Conservation (phyloP, 2,888 invertebrate species). For the Spatulosminthurus flaviceps region DNA sequence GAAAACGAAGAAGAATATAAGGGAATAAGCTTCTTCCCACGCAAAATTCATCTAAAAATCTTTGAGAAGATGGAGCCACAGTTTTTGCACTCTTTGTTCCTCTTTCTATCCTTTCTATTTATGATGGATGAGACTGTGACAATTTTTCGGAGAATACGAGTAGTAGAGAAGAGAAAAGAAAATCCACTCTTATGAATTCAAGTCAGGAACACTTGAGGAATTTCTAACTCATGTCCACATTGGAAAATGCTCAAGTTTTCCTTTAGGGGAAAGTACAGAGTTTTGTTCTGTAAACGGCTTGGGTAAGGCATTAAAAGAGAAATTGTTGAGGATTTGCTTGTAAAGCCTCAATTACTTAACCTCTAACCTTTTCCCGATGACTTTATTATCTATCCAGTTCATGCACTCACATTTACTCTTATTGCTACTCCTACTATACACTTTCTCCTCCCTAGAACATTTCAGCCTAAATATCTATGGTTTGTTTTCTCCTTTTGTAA, state of each 20-base stretch:
- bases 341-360: slow-evolving; percentile 20
- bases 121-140: background rate
- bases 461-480: too few relatives aligned
- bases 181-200: background rate
- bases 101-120: background rate
- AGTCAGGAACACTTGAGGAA: background rate
- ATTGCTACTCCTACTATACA: background rate
- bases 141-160: too few relatives aligned
- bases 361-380: slow-evolving; percentile 23
- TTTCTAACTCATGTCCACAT: too few relatives aligned
- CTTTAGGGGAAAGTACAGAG: background rate
- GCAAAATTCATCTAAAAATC: too few relatives aligned
- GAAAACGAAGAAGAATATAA: too few relatives aligned
- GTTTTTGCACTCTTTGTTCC: too few relatives aligned
- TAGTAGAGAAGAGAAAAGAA: too few relatives aligned
- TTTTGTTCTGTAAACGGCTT: background rate
- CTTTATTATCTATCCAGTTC: background rate
- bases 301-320: background rate
- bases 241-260: background rate
- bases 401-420: background rate
- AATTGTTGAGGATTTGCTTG: background rate
- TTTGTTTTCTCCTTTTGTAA: background rate
- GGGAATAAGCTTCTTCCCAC: too few relatives aligned
- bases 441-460: too few relatives aligned
- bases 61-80: too few relatives aligned